Evolutionary conservation across 23 tunicate species (phyloP).

Genomic region (Phallusia fumigata): DNA sequence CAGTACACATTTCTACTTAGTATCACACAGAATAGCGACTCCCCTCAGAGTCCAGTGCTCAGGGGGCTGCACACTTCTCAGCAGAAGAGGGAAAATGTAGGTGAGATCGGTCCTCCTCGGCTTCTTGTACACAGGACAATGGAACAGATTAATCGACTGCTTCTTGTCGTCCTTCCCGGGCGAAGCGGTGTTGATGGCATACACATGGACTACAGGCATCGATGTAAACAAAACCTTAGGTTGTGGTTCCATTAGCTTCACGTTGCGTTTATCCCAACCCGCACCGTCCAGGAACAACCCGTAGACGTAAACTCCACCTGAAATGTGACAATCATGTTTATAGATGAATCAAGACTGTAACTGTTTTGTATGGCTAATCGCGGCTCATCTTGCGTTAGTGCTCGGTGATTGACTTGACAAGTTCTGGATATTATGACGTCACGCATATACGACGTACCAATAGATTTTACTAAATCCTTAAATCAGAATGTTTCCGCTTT

Average conservation of each 20-base stretch:
- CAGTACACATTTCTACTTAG: conserved; percentile 55
- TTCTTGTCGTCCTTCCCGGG: conserved; percentile 60
- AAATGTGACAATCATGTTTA: no score
- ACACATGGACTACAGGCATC: conserved; percentile 98
- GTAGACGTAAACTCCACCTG: conserved; percentile 98
- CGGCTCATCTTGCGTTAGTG: no score
- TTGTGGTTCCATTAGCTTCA: conserved; percentile 82
- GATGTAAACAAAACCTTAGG: conserved; percentile 93
- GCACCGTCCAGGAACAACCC: conserved; percentile 99
- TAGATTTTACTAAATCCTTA: no score
- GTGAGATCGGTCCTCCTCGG: conserved; percentile 98
- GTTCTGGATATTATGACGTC: no score
- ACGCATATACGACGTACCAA: no score
- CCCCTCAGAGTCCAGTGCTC: conserved; percentile 99
- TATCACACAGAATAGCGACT: conserved; percentile 96
- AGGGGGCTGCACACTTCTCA: conserved; percentile 77
- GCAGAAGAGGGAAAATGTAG: conserved; percentile 76
- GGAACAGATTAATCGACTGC: conserved; percentile 57
- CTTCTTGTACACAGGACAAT: conserved; percentile 99
- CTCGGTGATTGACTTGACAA: no score
- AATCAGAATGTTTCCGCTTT: no score
- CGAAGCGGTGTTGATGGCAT: conserved; percentile 90
- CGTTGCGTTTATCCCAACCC: conserved; percentile 97
- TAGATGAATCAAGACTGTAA: neutral
- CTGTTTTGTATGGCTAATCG: no score